Evolutionary conservation across 2,888 invertebrate species (phyloP).

Genomic region (Brachypterus glaber): DNA sequence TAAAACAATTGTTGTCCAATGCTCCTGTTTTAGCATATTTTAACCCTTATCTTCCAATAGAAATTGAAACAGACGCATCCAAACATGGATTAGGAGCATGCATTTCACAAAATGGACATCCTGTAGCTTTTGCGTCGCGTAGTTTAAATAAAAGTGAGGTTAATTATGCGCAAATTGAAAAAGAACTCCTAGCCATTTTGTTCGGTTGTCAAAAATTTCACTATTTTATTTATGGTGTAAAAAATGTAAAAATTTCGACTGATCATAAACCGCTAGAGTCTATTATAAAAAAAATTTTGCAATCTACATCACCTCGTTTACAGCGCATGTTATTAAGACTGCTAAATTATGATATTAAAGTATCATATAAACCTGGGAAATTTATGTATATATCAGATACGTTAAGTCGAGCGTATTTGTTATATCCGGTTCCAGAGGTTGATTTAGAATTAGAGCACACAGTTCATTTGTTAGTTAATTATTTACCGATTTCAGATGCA

Average conservation of each 20-base stretch:
- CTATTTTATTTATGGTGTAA: too few species aligned
- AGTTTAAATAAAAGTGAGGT: too few species aligned
- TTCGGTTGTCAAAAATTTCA: constrained; percentile 27
- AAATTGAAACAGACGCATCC: too few species aligned
- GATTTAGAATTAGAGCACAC: constrained; percentile 15
- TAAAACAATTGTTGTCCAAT: constrained; percentile 21
- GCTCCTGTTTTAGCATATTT: constrained; percentile 23
- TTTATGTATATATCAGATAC: constrained; percentile 22
- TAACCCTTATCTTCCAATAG: constrained; percentile 28
- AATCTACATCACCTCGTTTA: too few species aligned
- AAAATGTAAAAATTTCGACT: too few species aligned
- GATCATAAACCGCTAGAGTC: too few species aligned
- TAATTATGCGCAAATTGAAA: constrained; percentile 38
- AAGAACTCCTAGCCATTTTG: constrained; percentile 32
- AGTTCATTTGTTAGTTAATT: constrained; percentile 15
- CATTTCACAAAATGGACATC: constrained; percentile 29
- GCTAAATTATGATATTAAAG: too few species aligned
- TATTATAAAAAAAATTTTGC: too few species aligned
- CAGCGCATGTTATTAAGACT: too few species aligned
- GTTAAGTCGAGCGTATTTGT: constrained; percentile 18
- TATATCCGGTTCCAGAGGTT: constrained; percentile 6
- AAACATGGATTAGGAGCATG: constrained; percentile 28
- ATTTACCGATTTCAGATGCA: constrained; percentile 19
- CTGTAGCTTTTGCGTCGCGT: constrained; percentile 32
- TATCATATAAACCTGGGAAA: too few species aligned